phyloP scores from a whole-genome alignment of 2,113 vertebrate genomes.

The Poecilia latipinna region DNA sequence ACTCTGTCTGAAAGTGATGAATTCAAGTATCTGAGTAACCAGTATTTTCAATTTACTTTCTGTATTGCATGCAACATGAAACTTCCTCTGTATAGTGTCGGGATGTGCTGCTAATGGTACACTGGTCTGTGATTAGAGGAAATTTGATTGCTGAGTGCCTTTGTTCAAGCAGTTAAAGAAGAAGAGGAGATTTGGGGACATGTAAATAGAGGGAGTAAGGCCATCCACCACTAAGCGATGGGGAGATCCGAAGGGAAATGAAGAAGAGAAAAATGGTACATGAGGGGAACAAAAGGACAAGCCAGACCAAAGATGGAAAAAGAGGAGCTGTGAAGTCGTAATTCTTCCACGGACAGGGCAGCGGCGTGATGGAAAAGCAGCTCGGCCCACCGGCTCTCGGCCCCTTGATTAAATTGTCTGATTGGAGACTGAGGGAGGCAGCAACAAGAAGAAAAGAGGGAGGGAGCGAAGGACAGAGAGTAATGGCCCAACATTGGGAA shows the following conservation, averaged over 20 bases:
- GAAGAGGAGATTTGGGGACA: conserved; percentile 36
- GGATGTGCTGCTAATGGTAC: conserved; percentile 40
- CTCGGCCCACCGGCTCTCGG: conserved; percentile 38
- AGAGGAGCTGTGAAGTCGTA: conserved; percentile 57
- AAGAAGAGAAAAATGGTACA: conserved; percentile 17
- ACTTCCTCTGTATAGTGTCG: conserved; percentile 25
- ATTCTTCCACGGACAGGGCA: conserved; percentile 55
- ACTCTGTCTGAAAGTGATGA: conserved; percentile 23
- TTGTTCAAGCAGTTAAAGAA: conserved; percentile 41
- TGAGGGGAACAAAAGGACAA: conserved; percentile 33
- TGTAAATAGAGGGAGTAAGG: neutral
- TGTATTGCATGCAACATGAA: conserved; percentile 36
- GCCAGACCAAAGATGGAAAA: conserved; percentile 18
- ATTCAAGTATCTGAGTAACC: conserved; percentile 27
- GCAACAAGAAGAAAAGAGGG: neutral
- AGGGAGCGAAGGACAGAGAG: conserved; percentile 57
- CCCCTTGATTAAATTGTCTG: conserved; percentile 74
- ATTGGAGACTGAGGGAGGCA: conserved; percentile 18
- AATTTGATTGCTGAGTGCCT: conserved; percentile 54
- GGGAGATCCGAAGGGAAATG: conserved; percentile 27
- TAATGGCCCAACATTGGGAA: conserved; percentile 62
- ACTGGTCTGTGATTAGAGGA: conserved; percentile 46
- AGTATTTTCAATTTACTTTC: conserved; percentile 12
- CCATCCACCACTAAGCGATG: conserved; percentile 28
- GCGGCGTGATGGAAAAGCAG: conserved; percentile 59